Evolutionary conservation across 2,888 invertebrate genomes (phyloP).

Genomic region (Eulithis prunata): DNA sequence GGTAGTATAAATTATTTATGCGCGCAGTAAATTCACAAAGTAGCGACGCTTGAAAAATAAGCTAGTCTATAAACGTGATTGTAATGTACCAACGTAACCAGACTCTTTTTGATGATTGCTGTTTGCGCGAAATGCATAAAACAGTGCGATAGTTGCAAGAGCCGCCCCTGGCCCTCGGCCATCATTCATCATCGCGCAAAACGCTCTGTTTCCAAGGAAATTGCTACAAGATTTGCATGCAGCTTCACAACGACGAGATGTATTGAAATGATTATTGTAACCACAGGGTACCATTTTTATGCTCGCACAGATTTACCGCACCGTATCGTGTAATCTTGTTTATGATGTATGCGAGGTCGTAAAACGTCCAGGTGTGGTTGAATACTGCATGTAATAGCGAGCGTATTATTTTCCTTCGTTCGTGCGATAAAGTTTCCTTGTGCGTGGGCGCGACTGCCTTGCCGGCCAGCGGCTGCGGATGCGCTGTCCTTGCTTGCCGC

Average conservation of each 20-base stretch:
- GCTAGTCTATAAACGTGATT: slow-evolving; percentile 53
- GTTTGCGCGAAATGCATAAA: slow-evolving; percentile 59
- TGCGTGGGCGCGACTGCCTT: slow-evolving; percentile 43
- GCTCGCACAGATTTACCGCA: slow-evolving; percentile 48
- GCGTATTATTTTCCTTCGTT: slow-evolving; percentile 28
- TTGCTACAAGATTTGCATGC: slow-evolving; percentile 59
- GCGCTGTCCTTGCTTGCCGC: slow-evolving; percentile 60
- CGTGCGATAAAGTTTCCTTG: slow-evolving; percentile 25
- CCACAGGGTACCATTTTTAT: slow-evolving; percentile 44
- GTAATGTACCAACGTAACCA: slow-evolving; percentile 37
- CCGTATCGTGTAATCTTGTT: slow-evolving; percentile 38
- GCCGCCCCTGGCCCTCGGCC: slow-evolving; percentile 46
- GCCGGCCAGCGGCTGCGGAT: slow-evolving; percentile 57
- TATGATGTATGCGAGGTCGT: slow-evolving; percentile 36
- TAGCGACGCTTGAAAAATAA: slow-evolving; percentile 52
- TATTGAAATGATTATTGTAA: slow-evolving; percentile 47
- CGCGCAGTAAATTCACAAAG: slow-evolving; percentile 49
- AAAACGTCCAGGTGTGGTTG: slow-evolving; percentile 35
- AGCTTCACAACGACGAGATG: slow-evolving; percentile 52
- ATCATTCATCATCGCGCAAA: slow-evolving; percentile 57
- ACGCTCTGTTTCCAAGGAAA: slow-evolving; percentile 60
- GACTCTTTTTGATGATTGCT: slow-evolving; percentile 55
- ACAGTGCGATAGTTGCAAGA: slow-evolving; percentile 55
- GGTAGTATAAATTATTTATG: slow-evolving; percentile 61
- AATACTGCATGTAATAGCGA: slow-evolving; percentile 31